Conservation (phyloP, 2,888 invertebrate species). For the Coenonympha arcania region DNA sequence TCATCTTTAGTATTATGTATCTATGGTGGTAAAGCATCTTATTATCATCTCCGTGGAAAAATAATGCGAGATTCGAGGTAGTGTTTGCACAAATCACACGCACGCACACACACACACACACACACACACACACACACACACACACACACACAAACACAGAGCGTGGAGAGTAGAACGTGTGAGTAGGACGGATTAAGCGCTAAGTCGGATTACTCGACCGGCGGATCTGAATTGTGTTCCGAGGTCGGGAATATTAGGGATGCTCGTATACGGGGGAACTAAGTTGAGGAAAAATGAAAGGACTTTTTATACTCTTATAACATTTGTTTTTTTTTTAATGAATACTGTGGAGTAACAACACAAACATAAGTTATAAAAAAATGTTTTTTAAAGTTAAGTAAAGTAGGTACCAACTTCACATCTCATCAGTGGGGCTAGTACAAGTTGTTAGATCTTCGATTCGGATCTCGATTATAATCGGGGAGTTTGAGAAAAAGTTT, state of each 20-base stretch:
- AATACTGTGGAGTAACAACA: background rate
- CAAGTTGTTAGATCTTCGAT: too few relatives aligned
- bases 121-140: constrained; percentile 29
- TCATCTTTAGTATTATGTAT: too few relatives aligned
- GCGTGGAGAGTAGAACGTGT: background rate
- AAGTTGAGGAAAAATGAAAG: constrained; percentile 14
- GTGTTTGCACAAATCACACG: constrained; percentile 19
- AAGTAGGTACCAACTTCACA: too few relatives aligned
- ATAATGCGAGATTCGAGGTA: background rate
- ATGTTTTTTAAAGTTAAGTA: too few relatives aligned
- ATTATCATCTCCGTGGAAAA: too few relatives aligned
- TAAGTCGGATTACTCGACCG: constrained; percentile 69
- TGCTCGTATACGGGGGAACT: constrained; percentile 32
- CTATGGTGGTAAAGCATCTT: too few relatives aligned
- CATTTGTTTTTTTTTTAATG: background rate
- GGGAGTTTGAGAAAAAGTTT: too few relatives aligned
- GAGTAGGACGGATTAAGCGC: constrained; percentile 48
- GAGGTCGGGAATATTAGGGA: constrained; percentile 57
- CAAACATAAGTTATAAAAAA: too few relatives aligned
- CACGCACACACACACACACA: constrained; percentile 28
- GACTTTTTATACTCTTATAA: too few relatives aligned
- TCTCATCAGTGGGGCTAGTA: too few relatives aligned
- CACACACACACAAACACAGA: constrained; percentile 28
- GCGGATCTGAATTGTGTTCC: constrained; percentile 50
- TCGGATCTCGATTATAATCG: too few relatives aligned